These are phyloP conservation scores for Archilochus colubris DNA, from an alignment of 2,113 vertebrate genomes.

Conservation along the genomic window DNA sequence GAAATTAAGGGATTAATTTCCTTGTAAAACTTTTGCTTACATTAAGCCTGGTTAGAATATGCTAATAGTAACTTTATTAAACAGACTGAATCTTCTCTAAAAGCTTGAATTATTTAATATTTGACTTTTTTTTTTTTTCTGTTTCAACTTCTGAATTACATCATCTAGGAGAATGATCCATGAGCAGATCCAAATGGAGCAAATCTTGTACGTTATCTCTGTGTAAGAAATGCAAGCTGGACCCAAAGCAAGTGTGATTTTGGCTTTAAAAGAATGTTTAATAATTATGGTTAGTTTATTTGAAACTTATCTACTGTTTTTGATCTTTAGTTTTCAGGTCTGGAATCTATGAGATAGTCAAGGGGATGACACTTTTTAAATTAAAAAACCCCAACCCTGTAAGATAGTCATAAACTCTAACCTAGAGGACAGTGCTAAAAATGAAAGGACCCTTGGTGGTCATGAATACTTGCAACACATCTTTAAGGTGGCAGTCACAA, in stretches of 20 bases:
- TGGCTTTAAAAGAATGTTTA: neutral
- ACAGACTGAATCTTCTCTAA: neutral
- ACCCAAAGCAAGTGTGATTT: neutral
- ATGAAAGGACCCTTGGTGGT: neutral
- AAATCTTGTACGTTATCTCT: neutral
- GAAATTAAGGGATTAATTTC: neutral
- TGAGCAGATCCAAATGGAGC: neutral
- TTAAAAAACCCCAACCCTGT: neutral
- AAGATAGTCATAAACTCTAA: neutral
- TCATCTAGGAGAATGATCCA: neutral
- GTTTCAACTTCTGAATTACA: conserved; percentile 6
- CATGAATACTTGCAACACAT: neutral
- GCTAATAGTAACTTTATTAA: neutral
- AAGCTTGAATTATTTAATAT: conserved; percentile 21
- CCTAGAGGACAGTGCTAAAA: neutral
- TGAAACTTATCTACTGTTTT: neutral
- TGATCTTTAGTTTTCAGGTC: neutral
- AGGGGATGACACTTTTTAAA: neutral
- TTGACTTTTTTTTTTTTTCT: neutral
- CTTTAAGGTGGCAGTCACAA: neutral
- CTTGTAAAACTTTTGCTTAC: conserved; percentile 16
- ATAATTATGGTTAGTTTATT: neutral
- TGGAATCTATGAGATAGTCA: neutral
- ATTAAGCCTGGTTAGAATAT: neutral
- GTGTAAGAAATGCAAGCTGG: neutral